A percentile compares a stretch with the other conserved stretches of the same genome.
Conservation (phyloP, 2,797 vertebrate genomes). For the Ibycter americanus region DNA sequence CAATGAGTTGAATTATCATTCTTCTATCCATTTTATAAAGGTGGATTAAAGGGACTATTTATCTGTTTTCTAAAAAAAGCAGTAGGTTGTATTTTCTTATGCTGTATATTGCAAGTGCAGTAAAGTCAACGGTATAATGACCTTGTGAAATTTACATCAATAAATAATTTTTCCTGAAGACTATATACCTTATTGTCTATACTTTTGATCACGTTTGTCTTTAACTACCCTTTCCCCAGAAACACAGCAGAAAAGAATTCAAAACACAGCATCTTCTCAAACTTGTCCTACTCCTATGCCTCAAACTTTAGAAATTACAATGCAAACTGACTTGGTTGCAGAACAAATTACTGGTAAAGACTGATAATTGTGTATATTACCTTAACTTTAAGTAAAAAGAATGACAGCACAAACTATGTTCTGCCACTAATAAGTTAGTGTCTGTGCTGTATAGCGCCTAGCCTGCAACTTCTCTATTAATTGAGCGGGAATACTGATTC, state of each 20-base stretch:
- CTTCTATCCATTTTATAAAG: not conserved
- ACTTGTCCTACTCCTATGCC: not conserved
- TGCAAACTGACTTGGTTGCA: not conserved
- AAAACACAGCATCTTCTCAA: not conserved
- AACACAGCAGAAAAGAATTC: not conserved
- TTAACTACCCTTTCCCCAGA: not conserved
- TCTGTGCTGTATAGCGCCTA: not conserved
- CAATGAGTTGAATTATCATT: not conserved
- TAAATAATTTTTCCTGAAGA: not conserved
- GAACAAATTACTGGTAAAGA: not conserved
- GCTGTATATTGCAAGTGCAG: not conserved
- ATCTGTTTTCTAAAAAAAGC: not conserved
- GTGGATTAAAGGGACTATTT: not conserved
- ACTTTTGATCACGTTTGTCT: not conserved
- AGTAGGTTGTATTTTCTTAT: not conserved
- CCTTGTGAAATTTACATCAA: not conserved
- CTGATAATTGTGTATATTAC: not conserved
- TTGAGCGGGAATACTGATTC: not conserved
- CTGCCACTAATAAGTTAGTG: not conserved
- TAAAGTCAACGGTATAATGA: not conserved
- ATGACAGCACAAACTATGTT: not conserved
- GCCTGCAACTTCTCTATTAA: not conserved
- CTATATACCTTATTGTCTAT: accelerated
- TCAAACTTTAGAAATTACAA: not conserved
- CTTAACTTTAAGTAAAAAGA: not conserved